Percentiles rank a stretch among this genome's conserved stretches.
These are phyloP conservation scores for Enteromius argenteus DNA, from an alignment of 2,797 vertebrate genomes.

Conservation along the genomic window DNA sequence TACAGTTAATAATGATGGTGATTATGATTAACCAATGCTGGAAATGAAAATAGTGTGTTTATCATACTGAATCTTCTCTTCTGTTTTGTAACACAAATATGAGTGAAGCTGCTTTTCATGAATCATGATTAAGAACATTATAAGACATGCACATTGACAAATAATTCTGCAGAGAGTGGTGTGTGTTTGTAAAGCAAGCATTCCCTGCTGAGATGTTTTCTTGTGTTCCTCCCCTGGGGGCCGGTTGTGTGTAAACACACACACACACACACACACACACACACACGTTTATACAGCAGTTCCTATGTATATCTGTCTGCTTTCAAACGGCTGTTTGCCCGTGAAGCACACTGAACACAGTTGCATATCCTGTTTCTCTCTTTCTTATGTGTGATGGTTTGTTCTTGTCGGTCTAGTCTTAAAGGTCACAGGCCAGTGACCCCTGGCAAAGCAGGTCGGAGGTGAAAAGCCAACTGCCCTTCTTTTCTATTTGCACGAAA, in stretches of 20 bases:
- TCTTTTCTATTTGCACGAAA: not conserved
- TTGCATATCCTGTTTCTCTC: constrained; percentile 3
- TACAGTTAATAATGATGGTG: no score
- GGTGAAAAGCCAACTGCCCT: constrained; percentile 11
- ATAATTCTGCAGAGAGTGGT: not conserved
- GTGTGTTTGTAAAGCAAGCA: not conserved
- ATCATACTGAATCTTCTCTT: not conserved
- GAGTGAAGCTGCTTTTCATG: not conserved
- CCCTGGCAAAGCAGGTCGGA: constrained; percentile 14
- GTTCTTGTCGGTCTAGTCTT: constrained; percentile 1
- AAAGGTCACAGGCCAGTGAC: constrained; percentile 2
- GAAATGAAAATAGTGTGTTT: no score
- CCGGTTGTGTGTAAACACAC: not conserved
- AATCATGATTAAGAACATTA: not conserved
- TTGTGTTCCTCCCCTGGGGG: constrained; percentile 1
- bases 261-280: not conserved
- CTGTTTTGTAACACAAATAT: not conserved
- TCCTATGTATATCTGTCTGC: not conserved
- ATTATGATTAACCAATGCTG: no score
- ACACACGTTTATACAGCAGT: not conserved
- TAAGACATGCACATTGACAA: not conserved
- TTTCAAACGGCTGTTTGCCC: not conserved
- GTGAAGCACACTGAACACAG: not conserved
- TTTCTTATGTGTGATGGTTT: constrained; percentile 7
- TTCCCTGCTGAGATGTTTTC: constrained; percentile 8